Conservation (phyloP, 2,797 vertebrate species). For the Sternotherus odoratus region DNA sequence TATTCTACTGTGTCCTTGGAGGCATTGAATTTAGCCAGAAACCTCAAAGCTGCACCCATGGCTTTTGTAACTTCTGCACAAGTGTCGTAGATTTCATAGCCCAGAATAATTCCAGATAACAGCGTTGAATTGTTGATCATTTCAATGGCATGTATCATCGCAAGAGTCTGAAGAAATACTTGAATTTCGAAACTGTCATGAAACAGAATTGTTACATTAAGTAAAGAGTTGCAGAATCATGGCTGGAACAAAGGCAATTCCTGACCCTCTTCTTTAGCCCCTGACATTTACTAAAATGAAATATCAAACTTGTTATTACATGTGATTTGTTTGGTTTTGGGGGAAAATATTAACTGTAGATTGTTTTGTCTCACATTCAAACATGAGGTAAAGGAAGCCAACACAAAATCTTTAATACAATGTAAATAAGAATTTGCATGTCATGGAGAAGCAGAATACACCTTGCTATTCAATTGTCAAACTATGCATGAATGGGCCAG, state of each 20-base stretch:
- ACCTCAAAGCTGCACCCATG: conserved; percentile 81
- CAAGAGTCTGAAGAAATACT: conserved; percentile 81
- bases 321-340: background rate
- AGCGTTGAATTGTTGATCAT: conserved; percentile 85
- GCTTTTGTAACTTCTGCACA: conserved; percentile 88
- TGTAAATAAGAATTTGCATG: background rate
- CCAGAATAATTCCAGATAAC: conserved; percentile 83
- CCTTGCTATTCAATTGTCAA: background rate
- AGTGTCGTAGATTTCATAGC: conserved; percentile 88
- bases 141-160: conserved; percentile 90
- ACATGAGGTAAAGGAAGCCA: background rate
- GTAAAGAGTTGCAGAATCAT: background rate
- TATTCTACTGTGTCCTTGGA: conserved; percentile 70
- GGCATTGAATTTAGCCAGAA: conserved; percentile 78
- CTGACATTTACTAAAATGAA: background rate
- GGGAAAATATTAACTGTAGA: rapidly evolving
- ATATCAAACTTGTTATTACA: background rate
- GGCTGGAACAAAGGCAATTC: background rate
- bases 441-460: background rate
- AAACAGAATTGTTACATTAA: conserved; percentile 25
- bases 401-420: background rate
- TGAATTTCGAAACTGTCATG: conserved; percentile 82
- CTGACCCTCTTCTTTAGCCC: background rate
- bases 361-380: background rate
- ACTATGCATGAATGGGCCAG: background rate